Evolutionary conservation across 2,797 vertebrate genomes (phyloP).

Genomic region (Anabacerthia variegaticeps): DNA sequence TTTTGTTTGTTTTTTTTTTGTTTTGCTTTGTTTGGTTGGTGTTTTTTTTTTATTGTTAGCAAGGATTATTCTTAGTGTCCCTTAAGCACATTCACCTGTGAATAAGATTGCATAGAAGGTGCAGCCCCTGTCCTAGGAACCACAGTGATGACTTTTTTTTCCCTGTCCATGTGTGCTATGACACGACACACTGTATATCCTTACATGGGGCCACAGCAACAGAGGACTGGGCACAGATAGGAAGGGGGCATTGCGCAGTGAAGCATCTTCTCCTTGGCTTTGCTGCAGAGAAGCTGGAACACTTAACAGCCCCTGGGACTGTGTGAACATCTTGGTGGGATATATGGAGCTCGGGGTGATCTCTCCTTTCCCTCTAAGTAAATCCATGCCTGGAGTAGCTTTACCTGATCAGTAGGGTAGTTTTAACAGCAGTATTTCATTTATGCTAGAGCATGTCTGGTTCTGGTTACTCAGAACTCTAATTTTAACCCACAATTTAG

Average conservation of each 20-base stretch:
- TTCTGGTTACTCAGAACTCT: not conserved
- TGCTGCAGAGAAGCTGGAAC: not conserved
- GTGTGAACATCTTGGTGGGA: not conserved
- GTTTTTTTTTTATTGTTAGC: not conserved
- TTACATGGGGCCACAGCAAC: not conserved
- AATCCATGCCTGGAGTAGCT: not conserved
- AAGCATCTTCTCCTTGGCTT: not conserved
- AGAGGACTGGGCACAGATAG: not conserved
- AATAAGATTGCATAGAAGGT: not conserved
- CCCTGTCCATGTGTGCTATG: not conserved
- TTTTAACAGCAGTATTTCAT: not conserved
- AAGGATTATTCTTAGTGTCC: not conserved
- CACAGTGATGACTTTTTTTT: not conserved
- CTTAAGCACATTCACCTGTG: not conserved
- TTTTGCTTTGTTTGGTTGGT: too few species aligned
- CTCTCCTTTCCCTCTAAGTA: not conserved
- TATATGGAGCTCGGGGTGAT: not conserved
- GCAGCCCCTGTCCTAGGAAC: not conserved
- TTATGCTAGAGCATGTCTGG: not conserved
- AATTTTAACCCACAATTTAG: not conserved
- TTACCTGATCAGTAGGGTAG: not conserved
- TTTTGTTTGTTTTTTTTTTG: too few species aligned
- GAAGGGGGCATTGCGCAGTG: not conserved
- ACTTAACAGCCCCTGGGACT: not conserved
- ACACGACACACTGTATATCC: rapidly evolving